phyloP scores from a whole-genome alignment of 2,888 invertebrate genomes.

The Phaedon cochleariae region DNA sequence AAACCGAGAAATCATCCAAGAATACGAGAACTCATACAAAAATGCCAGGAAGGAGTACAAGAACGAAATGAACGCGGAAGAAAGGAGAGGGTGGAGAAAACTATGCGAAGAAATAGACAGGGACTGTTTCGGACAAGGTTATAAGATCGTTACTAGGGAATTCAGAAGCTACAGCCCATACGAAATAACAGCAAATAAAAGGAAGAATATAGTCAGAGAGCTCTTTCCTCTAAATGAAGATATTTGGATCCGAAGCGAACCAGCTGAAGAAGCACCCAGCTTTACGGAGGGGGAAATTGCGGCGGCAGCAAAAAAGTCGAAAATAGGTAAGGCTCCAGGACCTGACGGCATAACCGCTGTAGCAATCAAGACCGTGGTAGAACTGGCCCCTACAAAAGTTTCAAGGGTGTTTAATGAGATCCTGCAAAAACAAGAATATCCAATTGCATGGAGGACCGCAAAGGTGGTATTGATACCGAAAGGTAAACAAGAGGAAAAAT shows the following conservation, averaged over 20 bases:
- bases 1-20: neutral
- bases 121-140: constrained; percentile 1
- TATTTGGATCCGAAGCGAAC: neutral
- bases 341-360: neutral
- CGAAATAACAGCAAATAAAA: neutral
- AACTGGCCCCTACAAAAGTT: neutral
- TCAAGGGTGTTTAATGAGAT: neutral
- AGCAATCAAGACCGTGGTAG: neutral
- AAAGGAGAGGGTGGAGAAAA: neutral
- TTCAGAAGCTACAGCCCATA: neutral
- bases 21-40: neutral
- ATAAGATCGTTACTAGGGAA: neutral
- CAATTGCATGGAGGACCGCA: neutral
- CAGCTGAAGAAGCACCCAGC: neutral
- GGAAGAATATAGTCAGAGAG: neutral
- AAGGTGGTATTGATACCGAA: neutral
- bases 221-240: neutral
- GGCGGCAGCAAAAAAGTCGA: neutral
- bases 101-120: neutral
- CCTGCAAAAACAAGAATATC: neutral
- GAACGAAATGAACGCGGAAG: neutral
- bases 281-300: neutral
- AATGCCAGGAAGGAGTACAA: neutral
- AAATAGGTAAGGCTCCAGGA: neutral
- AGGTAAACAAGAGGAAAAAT: neutral